Base-by-base conservation (phyloP, 2,113 vertebrate species). In the Speoplatyrhinus poulsoni region DNA sequence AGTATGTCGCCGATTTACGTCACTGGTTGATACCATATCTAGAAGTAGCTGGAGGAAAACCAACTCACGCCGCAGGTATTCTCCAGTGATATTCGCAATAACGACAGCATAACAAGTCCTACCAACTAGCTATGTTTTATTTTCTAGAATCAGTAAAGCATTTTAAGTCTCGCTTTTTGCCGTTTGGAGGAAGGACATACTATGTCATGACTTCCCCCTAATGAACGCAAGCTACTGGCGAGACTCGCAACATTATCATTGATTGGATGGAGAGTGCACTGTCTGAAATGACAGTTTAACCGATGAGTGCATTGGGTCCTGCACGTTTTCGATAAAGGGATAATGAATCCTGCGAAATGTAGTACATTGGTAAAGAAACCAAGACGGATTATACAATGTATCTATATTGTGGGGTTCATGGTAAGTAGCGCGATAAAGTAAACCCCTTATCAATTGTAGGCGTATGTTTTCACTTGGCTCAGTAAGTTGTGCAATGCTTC, bases 361-460 rank as follows among this genome's bases (percentile, higher is more conserved):
- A 84, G 74, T 55, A 58, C 73, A 73, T 72, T 82, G 76, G 60
- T 74, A 50, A 75, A 80, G 59, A 84, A 63, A 80, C 58, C 82
- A 12, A 71, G 54, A 12, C 77, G 84, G 19, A 92, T 92, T 48
- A 88, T 92, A 70, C 77, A 66, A 36, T 94, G 91, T 47, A 88
- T 94, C 66, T 93, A 92, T 46, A 83, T 93, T 65, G 93, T 94
- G 67, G 92, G 93, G 60, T 94, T 94, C 73, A 91, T 94, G 93
- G 93, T 94, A 79, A 94, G 93, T 92, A 32, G 53, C 62, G 16
- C 58, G 17, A 8, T 46, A 33, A n/a, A 9, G 12, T 11, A 8
- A 54, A 6, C 4, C 36, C 36, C 36, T 41, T 41, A 41, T 8
- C 4, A 41, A 41, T 41, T 6, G 36, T 7, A 41, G 7, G 0